Evolutionary conservation across 92 coral and sea anemone genomes (phyloP).

Genomic region (Bergia puertoricense): DNA sequence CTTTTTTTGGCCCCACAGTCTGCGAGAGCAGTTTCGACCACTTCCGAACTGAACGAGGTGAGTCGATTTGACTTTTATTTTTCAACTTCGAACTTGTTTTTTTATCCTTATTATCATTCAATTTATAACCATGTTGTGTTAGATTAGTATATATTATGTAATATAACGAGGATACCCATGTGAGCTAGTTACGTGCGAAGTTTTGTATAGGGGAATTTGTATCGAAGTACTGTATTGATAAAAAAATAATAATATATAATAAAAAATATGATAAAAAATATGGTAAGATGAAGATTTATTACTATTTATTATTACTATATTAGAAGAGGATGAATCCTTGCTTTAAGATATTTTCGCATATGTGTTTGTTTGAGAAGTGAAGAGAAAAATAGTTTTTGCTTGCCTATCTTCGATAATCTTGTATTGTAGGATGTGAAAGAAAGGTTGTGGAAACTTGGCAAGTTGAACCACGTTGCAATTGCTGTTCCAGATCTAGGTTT

Average conservation of each 20-base stretch:
- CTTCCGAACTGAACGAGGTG: slow-evolving; percentile 9
- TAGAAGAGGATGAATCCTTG: background rate
- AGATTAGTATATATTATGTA: no score
- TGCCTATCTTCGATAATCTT: background rate
- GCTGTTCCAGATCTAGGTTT: slow-evolving; percentile 95
- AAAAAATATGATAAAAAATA: no score
- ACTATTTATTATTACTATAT: no score
- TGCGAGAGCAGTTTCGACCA: slow-evolving; percentile 46
- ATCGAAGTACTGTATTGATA: no score
- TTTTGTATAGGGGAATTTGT: no score
- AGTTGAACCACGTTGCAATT: slow-evolving; percentile 97
- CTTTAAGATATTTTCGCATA: background rate
- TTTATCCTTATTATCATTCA: no score
- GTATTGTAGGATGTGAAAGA: slow-evolving; percentile 60
- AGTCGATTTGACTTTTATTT: background rate
- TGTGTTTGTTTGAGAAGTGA: background rate
- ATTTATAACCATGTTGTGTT: no score
- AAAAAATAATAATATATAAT: no score
- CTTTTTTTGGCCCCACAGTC: slow-evolving; percentile 11
- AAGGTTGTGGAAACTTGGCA: slow-evolving; percentile 89
- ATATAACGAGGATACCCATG: no score
- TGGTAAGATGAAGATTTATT: no score
- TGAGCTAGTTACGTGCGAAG: no score
- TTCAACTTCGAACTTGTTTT: no score
- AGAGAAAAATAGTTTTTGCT: background rate